Conservation (phyloP, 1,140 invertebrate genomes). For the Artemia franciscana region DNA sequence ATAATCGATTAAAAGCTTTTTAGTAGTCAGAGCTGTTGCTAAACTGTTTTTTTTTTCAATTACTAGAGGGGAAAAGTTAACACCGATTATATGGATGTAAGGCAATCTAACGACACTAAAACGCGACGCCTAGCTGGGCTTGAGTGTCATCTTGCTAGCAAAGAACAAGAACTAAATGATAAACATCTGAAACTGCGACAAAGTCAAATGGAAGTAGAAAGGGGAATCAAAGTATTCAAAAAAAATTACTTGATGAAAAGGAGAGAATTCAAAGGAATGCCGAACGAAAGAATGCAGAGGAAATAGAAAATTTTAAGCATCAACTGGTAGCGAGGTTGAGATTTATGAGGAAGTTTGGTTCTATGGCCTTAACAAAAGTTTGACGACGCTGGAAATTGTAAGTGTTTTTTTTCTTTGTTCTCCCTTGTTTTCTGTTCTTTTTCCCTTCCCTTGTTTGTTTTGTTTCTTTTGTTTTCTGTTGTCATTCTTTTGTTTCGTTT, state of each 20-base stretch:
- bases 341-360: not conserved
- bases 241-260: slow-evolving; percentile 13
- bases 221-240: not conserved
- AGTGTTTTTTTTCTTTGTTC: no score
- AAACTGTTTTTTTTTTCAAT: not conserved
- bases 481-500: no score
- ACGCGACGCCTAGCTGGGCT: not conserved
- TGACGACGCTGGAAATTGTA: no score
- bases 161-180: not conserved
- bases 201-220: not conserved
- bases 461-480: no score
- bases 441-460: no score
- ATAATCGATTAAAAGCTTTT: no score
- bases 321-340: not conserved
- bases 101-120: not conserved
- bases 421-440: no score
- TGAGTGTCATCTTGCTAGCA: not conserved
- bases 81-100: not conserved
- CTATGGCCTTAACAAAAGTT: not conserved
- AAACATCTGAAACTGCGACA: not conserved
- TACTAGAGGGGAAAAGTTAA: not conserved
- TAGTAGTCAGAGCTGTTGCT: no score
- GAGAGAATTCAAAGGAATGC: slow-evolving; percentile 31
- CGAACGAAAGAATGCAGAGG: slow-evolving; percentile 40
- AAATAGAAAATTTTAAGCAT: slow-evolving; percentile 8